Percentiles rank a stretch among this genome's conserved stretches.
Conservation (phyloP, 2,888 invertebrate genomes). For the Panzeria rudis region DNA sequence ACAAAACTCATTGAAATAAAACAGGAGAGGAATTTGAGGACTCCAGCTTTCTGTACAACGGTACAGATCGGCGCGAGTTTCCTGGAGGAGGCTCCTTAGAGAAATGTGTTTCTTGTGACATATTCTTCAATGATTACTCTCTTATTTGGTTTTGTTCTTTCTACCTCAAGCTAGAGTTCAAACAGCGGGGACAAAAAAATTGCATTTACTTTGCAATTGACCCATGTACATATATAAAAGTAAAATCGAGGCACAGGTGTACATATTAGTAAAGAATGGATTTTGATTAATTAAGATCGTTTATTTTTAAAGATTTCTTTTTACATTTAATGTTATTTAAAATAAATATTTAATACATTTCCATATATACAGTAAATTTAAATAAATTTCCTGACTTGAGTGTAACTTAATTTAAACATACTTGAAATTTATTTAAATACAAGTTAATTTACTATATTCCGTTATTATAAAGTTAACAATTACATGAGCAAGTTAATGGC, state of each 20-base stretch:
- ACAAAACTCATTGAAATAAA: too few relatives aligned
- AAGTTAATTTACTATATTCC: background rate
- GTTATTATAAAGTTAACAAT: constrained; percentile 24
- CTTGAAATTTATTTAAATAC: constrained; percentile 1
- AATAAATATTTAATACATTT: constrained; percentile 47
- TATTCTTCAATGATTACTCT: too few relatives aligned
- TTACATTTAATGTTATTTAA: constrained; percentile 38
- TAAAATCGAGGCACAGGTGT: background rate
- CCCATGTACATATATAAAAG: background rate
- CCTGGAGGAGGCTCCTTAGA: too few relatives aligned
- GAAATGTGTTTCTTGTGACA: too few relatives aligned
- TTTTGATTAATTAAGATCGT: constrained; percentile 40
- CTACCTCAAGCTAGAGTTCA: too few relatives aligned
- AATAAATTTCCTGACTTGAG: constrained; percentile 52
- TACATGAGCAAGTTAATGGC: constrained; percentile 62
- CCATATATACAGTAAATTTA: constrained; percentile 42
- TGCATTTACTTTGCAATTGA: too few relatives aligned
- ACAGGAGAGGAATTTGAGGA: too few relatives aligned
- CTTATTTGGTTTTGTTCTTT: too few relatives aligned
- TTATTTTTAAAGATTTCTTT: constrained; percentile 18
- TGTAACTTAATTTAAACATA: constrained; percentile 18
- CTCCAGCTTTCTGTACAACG: too few relatives aligned
- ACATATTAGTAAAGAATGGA: background rate
- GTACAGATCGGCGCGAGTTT: too few relatives aligned
- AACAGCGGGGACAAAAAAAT: too few relatives aligned